Evolutionary conservation across 35 echinoderm and acorn worm species (phyloP), one percentile per base, ranked within the genome.

Genomic region (Ophioderma brevispina): DNA sequence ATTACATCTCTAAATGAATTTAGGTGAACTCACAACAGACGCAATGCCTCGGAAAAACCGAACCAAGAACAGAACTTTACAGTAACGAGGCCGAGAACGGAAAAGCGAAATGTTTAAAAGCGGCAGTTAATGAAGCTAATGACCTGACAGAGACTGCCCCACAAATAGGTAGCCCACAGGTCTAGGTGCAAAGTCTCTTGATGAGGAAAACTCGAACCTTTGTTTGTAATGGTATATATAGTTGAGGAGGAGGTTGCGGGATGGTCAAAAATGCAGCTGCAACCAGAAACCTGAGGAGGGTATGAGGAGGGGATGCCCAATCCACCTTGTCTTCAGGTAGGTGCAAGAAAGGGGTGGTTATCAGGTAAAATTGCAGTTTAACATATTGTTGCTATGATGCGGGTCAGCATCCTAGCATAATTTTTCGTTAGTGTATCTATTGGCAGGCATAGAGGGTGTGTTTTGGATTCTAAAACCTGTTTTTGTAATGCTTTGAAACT

Each of bases 121-220:
- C 97, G 21, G 81, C 83, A 33, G 81, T 98, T 14, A 95, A 87
- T 25, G 97, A 99, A 37, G 91, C 94, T 0, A 86, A 92, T 13
- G 87, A 95, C 33, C 37, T 95, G 31, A 85, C 94, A 5, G 97
- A 99, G 80, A 99, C 94, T 0, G 94, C 93, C 36, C 77, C 89
- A 31, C 92, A 99, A 63, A 92, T 99, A 33, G 89, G 90, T 14
- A 99, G 93, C 36, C 90, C 87, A 30, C 97, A 91, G 50, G 80
- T 94, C 32, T 89, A 95, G 1, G 93, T 85, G 30, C 93, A 94
- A 19, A 49, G 86, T n/a, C n/a, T 21, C 39, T 99, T 0, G 88
- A 95, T 34, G 93, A 95, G 77, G n/a, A 98, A 94, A 64, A 92
- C 83, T 13, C 84, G 91, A 39, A 87, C 88, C 2, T 81, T 95